Percentiles rank a stretch among this genome's conserved stretches.
Conservation (phyloP, 2,888 invertebrate genomes). For the Rotaria magnacalcarata region DNA sequence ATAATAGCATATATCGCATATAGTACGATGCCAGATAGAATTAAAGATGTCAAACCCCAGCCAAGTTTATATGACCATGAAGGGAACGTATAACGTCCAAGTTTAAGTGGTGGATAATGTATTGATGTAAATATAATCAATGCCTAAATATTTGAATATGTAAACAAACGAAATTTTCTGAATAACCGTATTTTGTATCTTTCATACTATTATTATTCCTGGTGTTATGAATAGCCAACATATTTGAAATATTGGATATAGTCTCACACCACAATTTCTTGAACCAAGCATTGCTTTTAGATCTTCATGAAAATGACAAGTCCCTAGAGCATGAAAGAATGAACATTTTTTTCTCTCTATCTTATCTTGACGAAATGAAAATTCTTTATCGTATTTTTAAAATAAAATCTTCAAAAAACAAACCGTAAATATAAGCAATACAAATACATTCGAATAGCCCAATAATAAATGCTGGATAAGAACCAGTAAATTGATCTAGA, state of each 20-base stretch:
- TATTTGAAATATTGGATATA: conserved; percentile 28
- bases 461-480: conserved; percentile 40
- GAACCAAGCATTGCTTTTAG: conserved; percentile 40
- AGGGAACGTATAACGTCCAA: conserved; percentile 41
- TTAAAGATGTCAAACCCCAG: conserved; percentile 22
- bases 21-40: conserved; percentile 36
- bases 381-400: not conserved
- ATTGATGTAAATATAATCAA: conserved; percentile 42
- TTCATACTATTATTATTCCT: conserved; percentile 25
- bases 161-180: not conserved
- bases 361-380: not conserved
- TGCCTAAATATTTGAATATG: not conserved
- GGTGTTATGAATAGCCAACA: conserved; percentile 44
- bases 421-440: conserved; percentile 45
- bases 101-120: conserved; percentile 26
- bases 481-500: conserved; percentile 42
- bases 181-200: not conserved
- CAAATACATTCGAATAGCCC: conserved; percentile 41
- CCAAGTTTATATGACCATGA: conserved; percentile 42
- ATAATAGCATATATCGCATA: conserved; percentile 39
- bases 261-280: not conserved
- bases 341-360: not conserved
- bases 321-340: not conserved
- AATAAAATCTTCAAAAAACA: not conserved
- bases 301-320: conserved; percentile 32